Evolutionary conservation across 92 coral and sea anemone genomes (phyloP).

Genomic region (Micromussa lordhowensis): DNA sequence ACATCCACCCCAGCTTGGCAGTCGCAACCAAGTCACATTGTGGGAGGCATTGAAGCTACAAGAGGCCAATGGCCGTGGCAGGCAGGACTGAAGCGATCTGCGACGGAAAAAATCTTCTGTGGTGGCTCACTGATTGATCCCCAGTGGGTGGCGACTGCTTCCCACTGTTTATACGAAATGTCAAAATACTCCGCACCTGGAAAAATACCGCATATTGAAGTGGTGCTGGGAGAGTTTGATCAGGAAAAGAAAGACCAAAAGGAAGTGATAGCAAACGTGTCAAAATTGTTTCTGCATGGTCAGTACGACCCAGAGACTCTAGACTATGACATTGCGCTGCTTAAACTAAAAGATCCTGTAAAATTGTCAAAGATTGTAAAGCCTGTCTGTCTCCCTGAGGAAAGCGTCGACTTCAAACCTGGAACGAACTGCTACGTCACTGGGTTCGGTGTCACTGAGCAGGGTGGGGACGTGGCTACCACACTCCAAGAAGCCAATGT

Average conservation of each 20-base stretch:
- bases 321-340: slow-evolving; percentile 70
- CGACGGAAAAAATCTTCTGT: slow-evolving; percentile 51
- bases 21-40: slow-evolving; percentile 53
- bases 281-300: slow-evolving; percentile 49
- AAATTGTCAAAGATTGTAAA: slow-evolving; percentile 38
- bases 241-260: slow-evolving; percentile 47
- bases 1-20: neutral
- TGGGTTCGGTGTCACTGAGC: slow-evolving; percentile 69
- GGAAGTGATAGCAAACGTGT: slow-evolving; percentile 53
- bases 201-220: slow-evolving; percentile 45
- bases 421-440: slow-evolving; percentile 72
- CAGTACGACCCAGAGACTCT: slow-evolving; percentile 62
- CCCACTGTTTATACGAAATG: slow-evolving; percentile 67
- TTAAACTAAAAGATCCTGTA: slow-evolving; percentile 54
- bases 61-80: slow-evolving; percentile 71
- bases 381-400: slow-evolving; percentile 70
- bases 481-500: slow-evolving; percentile 70
- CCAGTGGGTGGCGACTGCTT: slow-evolving; percentile 65
- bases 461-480: slow-evolving; percentile 52
- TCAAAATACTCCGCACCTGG: slow-evolving; percentile 31
- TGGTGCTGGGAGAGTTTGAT: slow-evolving; percentile 70
- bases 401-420: slow-evolving; percentile 38
- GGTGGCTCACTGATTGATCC: slow-evolving; percentile 61
- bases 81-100: slow-evolving; percentile 58
- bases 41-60: slow-evolving; percentile 60